Conservation (phyloP, 2,113 vertebrate species). For the Sorex araneus region DNA sequence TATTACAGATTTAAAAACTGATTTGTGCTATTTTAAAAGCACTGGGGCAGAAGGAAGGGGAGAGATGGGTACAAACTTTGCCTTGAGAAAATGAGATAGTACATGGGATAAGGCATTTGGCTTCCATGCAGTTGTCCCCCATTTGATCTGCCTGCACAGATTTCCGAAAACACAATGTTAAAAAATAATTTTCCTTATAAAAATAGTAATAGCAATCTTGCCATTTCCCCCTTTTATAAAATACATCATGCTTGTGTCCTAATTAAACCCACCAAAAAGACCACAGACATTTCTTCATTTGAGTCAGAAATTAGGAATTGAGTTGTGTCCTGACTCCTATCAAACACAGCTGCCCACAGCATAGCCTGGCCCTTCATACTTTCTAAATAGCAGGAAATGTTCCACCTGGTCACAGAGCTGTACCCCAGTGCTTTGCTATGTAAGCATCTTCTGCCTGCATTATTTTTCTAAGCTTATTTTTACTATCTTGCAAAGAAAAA, state of each 20-base stretch:
- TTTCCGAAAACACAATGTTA: slow-evolving; percentile 47
- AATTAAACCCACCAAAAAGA: slow-evolving; percentile 59
- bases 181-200: slow-evolving; percentile 74
- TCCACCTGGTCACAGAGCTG: slow-evolving; percentile 19
- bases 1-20: not conserved
- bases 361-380: not conserved
- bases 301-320: slow-evolving; percentile 63
- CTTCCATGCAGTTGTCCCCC: not conserved
- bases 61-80: slow-evolving; percentile 57
- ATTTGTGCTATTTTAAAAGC: not conserved
- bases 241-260: slow-evolving; percentile 54
- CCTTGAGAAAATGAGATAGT: slow-evolving; percentile 34
- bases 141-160: slow-evolving; percentile 35
- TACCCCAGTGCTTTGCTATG: slow-evolving; percentile 5
- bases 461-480: slow-evolving; percentile 52
- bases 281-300: slow-evolving; percentile 60
- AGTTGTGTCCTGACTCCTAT: not conserved
- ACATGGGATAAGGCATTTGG: too few species aligned
- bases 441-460: slow-evolving; percentile 16
- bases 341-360: slow-evolving; percentile 6
- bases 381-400: slow-evolving; percentile 55
- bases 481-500: slow-evolving; percentile 38
- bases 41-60: slow-evolving; percentile 9
- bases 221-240: slow-evolving; percentile 28
- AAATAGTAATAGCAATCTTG: slow-evolving; percentile 63